Evolutionary conservation across 2,797 vertebrate genomes (phyloP), one percentile per base, ranked within the genome.

Genomic region (Heliangelus exortis): DNA sequence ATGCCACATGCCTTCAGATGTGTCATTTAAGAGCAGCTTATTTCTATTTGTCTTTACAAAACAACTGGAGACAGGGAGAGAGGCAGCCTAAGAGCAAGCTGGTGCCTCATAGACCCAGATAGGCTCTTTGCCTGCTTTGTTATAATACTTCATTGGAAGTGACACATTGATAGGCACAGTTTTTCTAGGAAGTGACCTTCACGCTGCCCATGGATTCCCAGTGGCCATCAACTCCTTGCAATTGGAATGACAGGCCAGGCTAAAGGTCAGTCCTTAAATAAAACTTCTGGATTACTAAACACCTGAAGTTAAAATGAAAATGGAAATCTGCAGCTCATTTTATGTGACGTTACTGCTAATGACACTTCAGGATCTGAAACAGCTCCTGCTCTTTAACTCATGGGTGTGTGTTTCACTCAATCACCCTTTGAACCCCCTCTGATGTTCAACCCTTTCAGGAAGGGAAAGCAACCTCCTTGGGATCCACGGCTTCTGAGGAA

Each of bases 201-300:
- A 98, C 92, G 96, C 97, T 87, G 97, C 97, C 97, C 98, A 98
- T 98, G 95, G 98, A 98, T 98, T 98, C 97, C 97, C 97, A 98
- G 97, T 98, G 98, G 98, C 98, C 97, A 97, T 98, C 97, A 97
- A 96, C 97, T 96, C 58, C 95, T 97, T 91, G 96, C 97, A 97
- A 97, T 97, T 96, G 97, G 97, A 97, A 94, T 98, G 98, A 98
- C 98, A 98, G 96, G 96, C 93, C 67, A 55, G 98, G 98, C 98
- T 97, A 96, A 92, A 98, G 99, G 98, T 99, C 98, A 98, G 97
- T 98, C 97, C 97, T 98, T 98, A 98, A 99, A 98, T 98, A 98
- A 98, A 98, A 97, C 97, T 98, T 96, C 97, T 97, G 97, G 97
- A 98, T 98, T 98, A 97, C 98, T 95, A 97, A 98, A 97, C 95